Base-by-base conservation (phyloP, 2,888 invertebrate genomes). In the Meganola albula region DNA sequence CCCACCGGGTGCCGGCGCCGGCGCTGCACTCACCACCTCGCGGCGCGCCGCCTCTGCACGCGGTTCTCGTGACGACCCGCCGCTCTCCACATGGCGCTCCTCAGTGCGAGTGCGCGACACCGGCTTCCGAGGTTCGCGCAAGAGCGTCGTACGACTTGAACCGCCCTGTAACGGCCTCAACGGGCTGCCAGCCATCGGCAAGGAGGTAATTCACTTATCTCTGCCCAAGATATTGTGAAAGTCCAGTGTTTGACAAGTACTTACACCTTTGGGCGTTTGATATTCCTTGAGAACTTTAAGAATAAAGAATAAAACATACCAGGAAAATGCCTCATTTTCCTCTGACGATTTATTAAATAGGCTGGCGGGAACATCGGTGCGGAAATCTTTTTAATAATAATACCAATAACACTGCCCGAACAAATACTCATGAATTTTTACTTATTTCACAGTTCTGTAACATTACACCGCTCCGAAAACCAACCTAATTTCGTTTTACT, bases 51-150 rank as follows among this genome's bases (percentile, higher is more conserved):
- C 69, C 16, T 77, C 83, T 61, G 69, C 80, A 40, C 74, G 82
- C 45, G 75, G 76, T 55, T 80, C 82, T 27, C 76, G 78, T 51
- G 82, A 80, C 39, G 83, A 83, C 33, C 68, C 61, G 40, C 74
- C 62, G 48, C 78, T 70, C 37, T 79, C 88, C 53, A 77, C 89
- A 30, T 89, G 89, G 79, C 90, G 90, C 84, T 89, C 89, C 52
- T 90, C 90, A 49, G 90, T 90, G 53, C 84, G 90, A 47, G 89
- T 90, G 46, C 88, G 86, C 65, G 90, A 90, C 60, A 89, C 89
- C 45, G 88, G 89, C 48, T 89, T 87, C 69, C 88, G 88, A 50
- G 90, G 90, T 64, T 89, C 89, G 53, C 82, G 89, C 62, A 89
- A 88, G 68, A 88, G 88, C 67, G 79, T 89, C 53, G 89, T 90